phyloP scores from a whole-genome alignment of 2,797 vertebrate genomes.

The Rhinophrynus dorsalis region DNA sequence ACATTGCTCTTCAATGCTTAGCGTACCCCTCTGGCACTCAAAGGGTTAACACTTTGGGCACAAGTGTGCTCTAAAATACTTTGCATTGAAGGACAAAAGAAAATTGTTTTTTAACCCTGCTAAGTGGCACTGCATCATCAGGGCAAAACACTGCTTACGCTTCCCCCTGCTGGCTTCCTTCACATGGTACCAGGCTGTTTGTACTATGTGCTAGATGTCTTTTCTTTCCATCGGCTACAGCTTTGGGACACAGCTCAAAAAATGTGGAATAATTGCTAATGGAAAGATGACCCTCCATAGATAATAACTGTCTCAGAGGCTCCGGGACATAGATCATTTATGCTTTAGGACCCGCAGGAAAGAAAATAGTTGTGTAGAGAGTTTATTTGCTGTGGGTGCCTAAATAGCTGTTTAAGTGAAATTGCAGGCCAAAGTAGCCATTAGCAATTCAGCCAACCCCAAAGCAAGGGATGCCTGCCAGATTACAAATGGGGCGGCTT shows the following conservation, averaged over 20 bases:
- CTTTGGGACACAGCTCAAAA: background rate
- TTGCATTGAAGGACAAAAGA: no score
- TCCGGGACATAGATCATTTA: background rate
- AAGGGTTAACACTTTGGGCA: no score
- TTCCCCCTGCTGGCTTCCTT: background rate
- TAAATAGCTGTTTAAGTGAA: conserved; percentile 3
- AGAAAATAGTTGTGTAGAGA: background rate
- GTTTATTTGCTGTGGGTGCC: background rate
- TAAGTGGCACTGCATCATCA: no score
- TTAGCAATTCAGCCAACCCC: background rate
- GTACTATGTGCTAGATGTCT: background rate
- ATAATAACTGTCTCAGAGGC: background rate
- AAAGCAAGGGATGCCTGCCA: background rate
- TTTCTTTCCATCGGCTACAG: background rate
- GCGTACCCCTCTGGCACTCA: no score
- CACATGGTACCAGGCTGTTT: background rate
- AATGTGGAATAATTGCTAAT: background rate
- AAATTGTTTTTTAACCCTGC: no score
- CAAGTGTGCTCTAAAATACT: no score
- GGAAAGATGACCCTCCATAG: background rate
- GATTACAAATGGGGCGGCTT: background rate
- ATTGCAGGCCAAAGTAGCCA: background rate
- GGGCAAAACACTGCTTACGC: no score
- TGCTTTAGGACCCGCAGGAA: background rate
- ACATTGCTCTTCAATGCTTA: no score